These are phyloP conservation scores for Bursaphelenchus okinawaensis DNA, from an alignment of 2,888 invertebrate species.

Conservation along the genomic window DNA sequence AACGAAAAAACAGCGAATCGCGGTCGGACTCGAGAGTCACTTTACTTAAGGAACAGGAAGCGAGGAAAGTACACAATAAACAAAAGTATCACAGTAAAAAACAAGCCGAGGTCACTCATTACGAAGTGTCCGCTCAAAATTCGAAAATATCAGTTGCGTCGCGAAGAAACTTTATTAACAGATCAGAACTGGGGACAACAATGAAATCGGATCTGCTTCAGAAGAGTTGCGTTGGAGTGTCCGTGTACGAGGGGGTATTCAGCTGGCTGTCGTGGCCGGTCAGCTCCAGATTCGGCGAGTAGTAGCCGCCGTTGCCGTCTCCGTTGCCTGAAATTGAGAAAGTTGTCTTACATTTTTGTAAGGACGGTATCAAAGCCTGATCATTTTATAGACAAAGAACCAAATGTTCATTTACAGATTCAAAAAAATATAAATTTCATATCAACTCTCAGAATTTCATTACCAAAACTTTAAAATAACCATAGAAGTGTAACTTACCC, in stretches of 20 bases:
- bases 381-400: too few relatives aligned
- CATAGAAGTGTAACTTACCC: too few relatives aligned
- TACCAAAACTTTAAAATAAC: too few relatives aligned
- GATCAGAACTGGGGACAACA: too few relatives aligned
- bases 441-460: too few relatives aligned
- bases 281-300: background rate
- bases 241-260: background rate
- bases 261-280: background rate
- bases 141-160: background rate
- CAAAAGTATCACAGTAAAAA: background rate
- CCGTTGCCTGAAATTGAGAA: too few relatives aligned
- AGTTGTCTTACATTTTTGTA: too few relatives aligned
- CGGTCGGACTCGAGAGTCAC: background rate
- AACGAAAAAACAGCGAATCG: background rate
- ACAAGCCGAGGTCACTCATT: slow-evolving; percentile 5
- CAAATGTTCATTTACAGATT: too few relatives aligned
- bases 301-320: background rate
- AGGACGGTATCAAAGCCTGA: too few relatives aligned
- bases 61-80: background rate
- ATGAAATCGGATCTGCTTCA: background rate
- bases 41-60: background rate
- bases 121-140: background rate
- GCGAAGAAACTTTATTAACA: slow-evolving; percentile 1
- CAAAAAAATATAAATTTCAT: too few relatives aligned
- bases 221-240: background rate